Base-by-base conservation (phyloP, 2,113 vertebrate genomes). In the Chascanopsetta lugubris region DNA sequence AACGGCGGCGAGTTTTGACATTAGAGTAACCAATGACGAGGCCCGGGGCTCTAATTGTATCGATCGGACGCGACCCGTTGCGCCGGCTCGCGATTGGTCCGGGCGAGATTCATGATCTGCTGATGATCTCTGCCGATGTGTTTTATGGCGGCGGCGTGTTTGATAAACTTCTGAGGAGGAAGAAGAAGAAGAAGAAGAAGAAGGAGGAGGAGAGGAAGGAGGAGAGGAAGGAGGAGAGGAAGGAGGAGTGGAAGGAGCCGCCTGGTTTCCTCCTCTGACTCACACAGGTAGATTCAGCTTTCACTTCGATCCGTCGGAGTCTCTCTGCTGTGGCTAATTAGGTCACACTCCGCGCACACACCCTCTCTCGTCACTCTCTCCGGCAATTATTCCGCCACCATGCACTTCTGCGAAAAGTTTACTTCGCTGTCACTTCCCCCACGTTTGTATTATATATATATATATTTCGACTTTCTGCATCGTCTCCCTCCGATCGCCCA, bases 271-370 rank as follows among this genome's bases (percentile, higher is more conserved):
- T 40, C 18, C 32, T 40, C 21, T 21, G 57, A 79, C 45, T 72
- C 55, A 32, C 22, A 72, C 72, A 68, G 65, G 71, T 82, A 54
- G 56, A 57, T 34, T 72, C 40, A 26, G 15, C 36, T 69, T n/a
- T 55, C 27, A 51, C 47, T 62, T 60, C 9, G 22, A 67, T 66
- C 69, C 66, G 30, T 58, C 65, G 25, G 75, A 53, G 60, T 72
- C 57, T 74, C 61, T 81, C 53, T 61, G 65, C 75, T 69, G 38
- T 21, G 42, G 76, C 66, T 85, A 81, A 85, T 90, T 71, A 79
- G 76, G 66, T 64, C 83, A 75, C 72, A 69, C 63, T 67, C 77
- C 65, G 78, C 69, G 73, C 77, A 77, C 51, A 66, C 77, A 77
- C 51, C 69, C 69, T 76, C 64, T 65, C 54, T 42, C 58, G 29